Evolutionary conservation across 2,888 invertebrate species (phyloP).

Genomic region (Acronicta psi): DNA sequence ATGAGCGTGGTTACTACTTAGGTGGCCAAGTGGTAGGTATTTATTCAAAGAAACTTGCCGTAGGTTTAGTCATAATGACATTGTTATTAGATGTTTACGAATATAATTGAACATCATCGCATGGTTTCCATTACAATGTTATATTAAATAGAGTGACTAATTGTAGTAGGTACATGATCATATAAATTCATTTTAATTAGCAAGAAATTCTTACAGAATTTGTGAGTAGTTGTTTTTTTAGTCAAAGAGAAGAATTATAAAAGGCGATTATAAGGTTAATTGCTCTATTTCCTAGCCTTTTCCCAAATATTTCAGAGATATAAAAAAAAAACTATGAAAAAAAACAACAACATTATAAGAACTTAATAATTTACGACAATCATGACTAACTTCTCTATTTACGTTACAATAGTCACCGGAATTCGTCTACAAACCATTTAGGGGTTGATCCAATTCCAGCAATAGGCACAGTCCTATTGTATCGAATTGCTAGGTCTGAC

Average conservation of each 20-base stretch:
- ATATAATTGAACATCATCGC: slow-evolving; percentile 9
- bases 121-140: slow-evolving; percentile 28
- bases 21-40: neutral
- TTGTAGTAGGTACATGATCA: neutral
- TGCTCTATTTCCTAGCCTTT: too few species aligned
- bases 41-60: neutral
- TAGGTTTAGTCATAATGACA: slow-evolving; percentile 1
- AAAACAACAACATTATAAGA: too few species aligned
- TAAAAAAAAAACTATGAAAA: too few species aligned
- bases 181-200: too few species aligned
- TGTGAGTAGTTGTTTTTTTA: too few species aligned
- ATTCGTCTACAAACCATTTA: neutral
- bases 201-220: too few species aligned
- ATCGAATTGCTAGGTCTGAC: slow-evolving; percentile 13
- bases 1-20: too few species aligned
- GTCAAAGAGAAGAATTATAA: too few species aligned
- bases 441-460: neutral
- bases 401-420: neutral
- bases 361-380: too few species aligned
- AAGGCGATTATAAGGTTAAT: too few species aligned
- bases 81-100: slow-evolving; percentile 7
- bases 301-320: too few species aligned
- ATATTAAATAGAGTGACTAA: slow-evolving; percentile 30
- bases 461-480: neutral
- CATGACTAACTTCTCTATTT: neutral